Evolutionary conservation across 2,113 vertebrate species (phyloP), one percentile per base, ranked within the genome.

Genomic region (Gallinago jamesoni): DNA sequence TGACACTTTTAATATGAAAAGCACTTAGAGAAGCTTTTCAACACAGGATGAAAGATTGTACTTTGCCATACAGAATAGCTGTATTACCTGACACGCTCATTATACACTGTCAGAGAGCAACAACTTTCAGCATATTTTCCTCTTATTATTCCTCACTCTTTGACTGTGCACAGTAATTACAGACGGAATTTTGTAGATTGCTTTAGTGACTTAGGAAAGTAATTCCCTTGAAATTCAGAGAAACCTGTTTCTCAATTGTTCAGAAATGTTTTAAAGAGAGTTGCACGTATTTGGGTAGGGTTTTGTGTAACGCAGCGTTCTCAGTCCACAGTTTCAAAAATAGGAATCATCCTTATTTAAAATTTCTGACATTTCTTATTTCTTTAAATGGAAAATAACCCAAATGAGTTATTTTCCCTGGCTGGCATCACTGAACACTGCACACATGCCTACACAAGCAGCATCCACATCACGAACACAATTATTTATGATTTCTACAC

Each of bases 1-100:
- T 93, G 94, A 93, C 92, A 93, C 80, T 63, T 93, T 89, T 93
- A 97, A 94, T 96, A 94, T 66, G 80, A 95, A 96, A 92, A 96
- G 90, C 92, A 96, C 92, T 97, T 94, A 94, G 84, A 96, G 86
- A 95, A 93, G 94, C 83, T 92, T 94, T 94, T 93, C 94, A 94
- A 94, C 88, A 92, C 57, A 41, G 74, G 80, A 97, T 96, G 86
- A 94, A 96, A 93, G 96, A 92, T 82, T 84, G 83, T 87, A 84
- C 92, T 95, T 93, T 95, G 83, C 88, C 69, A 35, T 75, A 92
- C 86, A 84, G 94, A 96, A 89, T 53, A 91, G 86, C 86, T 90
- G 83, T 75, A 96, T 90, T 93, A 92, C 89, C 94, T 95, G 92
- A 93, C 69, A 66, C 4, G 60, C 86, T 96, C 95, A 82, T 96